A percentile compares a stretch with the other conserved stretches of the same genome.
Evolutionary conservation across 2,888 invertebrate species (phyloP).

Genomic region (Andrena haemorrhoa): DNA sequence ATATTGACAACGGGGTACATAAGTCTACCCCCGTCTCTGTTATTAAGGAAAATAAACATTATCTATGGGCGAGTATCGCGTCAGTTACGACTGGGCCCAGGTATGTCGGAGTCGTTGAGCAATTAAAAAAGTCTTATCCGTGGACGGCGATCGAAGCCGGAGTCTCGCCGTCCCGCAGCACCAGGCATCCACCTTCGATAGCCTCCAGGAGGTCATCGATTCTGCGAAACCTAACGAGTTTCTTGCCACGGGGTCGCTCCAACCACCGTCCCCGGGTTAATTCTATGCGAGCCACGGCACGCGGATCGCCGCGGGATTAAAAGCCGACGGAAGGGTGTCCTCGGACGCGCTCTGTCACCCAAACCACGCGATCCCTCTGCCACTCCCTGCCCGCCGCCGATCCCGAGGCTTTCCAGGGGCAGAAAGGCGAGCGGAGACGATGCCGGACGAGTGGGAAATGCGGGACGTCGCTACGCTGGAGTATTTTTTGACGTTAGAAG

Average conservation of each 20-base stretch:
- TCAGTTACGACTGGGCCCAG: background rate
- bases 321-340: background rate
- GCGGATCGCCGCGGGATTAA: background rate
- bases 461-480: background rate
- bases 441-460: background rate
- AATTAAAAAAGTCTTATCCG: conserved; percentile 10
- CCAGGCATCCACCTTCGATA: conserved; percentile 30
- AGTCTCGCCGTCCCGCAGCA: background rate
- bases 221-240: conserved; percentile 34
- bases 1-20: conserved; percentile 16
- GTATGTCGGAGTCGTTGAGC: background rate
- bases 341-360: background rate
- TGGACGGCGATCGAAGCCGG: background rate
- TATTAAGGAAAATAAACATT: conserved; percentile 22
- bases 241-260: conserved; percentile 13
- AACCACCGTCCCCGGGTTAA: conserved; percentile 9
- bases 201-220: conserved; percentile 37
- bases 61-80: conserved; percentile 6
- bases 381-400: background rate
- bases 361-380: background rate
- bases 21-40: conserved; percentile 15
- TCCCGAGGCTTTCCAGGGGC: background rate
- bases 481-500: background rate
- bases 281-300: conserved; percentile 8
- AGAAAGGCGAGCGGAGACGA: background rate